phyloP scores from a whole-genome alignment of 2,888 invertebrate genomes.

The Neria commutata region DNA sequence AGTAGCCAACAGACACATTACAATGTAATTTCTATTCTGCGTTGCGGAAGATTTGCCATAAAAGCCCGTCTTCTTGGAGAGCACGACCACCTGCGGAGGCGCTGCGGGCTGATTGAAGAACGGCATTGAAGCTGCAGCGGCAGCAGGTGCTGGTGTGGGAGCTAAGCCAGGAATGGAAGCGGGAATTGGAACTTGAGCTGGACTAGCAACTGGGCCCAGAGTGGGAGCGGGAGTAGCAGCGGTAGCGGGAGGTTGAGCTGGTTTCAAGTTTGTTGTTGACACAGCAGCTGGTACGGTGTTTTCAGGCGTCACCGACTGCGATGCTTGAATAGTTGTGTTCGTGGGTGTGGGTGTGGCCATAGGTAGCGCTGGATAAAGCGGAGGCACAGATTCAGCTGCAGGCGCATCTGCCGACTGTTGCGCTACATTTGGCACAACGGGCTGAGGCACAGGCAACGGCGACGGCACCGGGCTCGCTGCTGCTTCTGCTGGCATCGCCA shows the following conservation, averaged over 20 bases:
- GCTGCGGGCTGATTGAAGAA: not conserved
- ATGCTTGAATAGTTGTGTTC: too few relatives aligned
- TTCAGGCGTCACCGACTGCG: too few relatives aligned
- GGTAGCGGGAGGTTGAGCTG: too few relatives aligned
- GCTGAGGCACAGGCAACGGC: not conserved
- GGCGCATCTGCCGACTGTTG: not conserved
- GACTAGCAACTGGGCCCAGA: not conserved
- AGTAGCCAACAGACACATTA: too few relatives aligned
- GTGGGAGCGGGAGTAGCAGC: too few relatives aligned
- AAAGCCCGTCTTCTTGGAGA: conserved; percentile 26
- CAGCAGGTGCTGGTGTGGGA: not conserved
- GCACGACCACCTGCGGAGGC: conserved; percentile 15
- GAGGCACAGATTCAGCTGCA: too few relatives aligned
- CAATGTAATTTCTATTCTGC: not conserved
- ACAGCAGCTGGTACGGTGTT: too few relatives aligned
- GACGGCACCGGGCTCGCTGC: not conserved
- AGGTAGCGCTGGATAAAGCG: too few relatives aligned
- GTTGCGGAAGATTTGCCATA: conserved; percentile 13
- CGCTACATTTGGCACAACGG: not conserved
- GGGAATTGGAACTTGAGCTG: not conserved
- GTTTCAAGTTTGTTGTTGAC: too few relatives aligned
- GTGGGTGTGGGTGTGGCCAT: too few relatives aligned
- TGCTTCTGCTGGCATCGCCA: not conserved
- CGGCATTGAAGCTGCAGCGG: not conserved
- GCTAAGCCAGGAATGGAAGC: not conserved